Base-by-base conservation (phyloP, 2,888 invertebrate genomes). In the Sarcophaga variegata region DNA sequence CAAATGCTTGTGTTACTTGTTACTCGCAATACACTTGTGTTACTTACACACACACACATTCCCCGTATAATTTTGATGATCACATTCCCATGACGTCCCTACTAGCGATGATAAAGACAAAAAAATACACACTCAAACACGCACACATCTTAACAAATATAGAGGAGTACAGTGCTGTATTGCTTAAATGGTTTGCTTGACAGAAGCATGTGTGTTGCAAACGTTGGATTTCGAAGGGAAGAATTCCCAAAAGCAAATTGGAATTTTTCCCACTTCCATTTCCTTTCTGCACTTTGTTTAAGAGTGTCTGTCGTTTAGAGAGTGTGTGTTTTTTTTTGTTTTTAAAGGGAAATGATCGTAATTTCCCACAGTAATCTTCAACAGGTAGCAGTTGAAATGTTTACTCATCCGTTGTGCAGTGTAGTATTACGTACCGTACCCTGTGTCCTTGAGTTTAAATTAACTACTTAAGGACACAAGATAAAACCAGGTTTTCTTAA, bases 21-120 rank as follows among this genome's bases (percentile, higher is more conserved):
- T 59, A 14, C 17, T 17, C 4, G 59, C 14, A 59, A n/a, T 5
- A 17, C 59, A 17, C 14, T 17, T 59, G 14, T 14, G 3, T 59
- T 59, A 59, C 59, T 59, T 10, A 37, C 37, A 37, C 37, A 37
- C 37, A 37, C 37, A 59, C 59, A 17, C 59, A n/a, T 17, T 4
- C 59, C 4, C n/a, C 14, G 3, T 62, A 75, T 64, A 75, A 64
- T 25, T 63, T 69, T 69, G 69, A 78, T 45, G 47, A 70, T 79
- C 78, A 79, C 70, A 62, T 79, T 79, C 78, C 78, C 78, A 79
- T 79, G 78, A 79, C 78, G 70, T 75, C 37, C 66, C 66, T 37
- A n/a, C 14, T 59, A 0, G 2, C n/a, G 37, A 37, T 37, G 37
- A 37, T 37, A 10, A 37, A 37, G 37, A 37, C 10, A 37, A 10